Base-by-base conservation (phyloP, 2,888 invertebrate genomes). In the Zygaena filipendulae region DNA sequence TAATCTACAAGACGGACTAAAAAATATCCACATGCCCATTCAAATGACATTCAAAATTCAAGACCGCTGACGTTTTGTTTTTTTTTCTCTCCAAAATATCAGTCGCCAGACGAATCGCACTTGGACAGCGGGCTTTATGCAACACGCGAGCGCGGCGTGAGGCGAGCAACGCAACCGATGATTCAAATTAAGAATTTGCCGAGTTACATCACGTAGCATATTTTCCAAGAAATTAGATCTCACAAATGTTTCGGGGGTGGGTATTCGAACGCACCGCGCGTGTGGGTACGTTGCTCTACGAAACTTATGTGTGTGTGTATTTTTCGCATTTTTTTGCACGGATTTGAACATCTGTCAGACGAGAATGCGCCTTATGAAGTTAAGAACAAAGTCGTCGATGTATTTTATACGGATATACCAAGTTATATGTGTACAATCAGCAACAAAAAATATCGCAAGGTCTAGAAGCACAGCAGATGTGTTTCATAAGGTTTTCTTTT, bases 141-240 rank as follows among this genome's bases (percentile, higher is more conserved):
- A 16, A 7, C 43, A 44, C 45, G 36, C 38, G 30, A 23, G 29
- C 25, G 20, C 38, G 30, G 30, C 47, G 37, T 46, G 39, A 36
- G 42, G 42, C 21, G 26, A 28, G 19, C 24, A 39, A 46, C 45
- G 39, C 30, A 6, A 16, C 43, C 47, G 48, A 60, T 68, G 70
- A 67, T 60, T 68, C 62, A 63, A 67, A 60, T 60, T 52, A 52
- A 51, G 47, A 60, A 57, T 61, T 57, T 56, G 62, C 62, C 56
- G 62, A 64, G 53, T 59, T 56, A 56, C 55, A 61, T 63, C 68
- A 70, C 72, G 66, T 49, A 52, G 59, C 62, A 59, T 54, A 59
- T 68, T 62, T 71, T 70, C 70, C 62, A 40, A 61, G 69, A 67
- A 70, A 62, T 61, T 61, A 60, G 53, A 59, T 56, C 53, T 46